These are phyloP conservation scores for Agonopterix alstromeriana DNA, from an alignment of 2,888 invertebrate species.

Conservation along the genomic window DNA sequence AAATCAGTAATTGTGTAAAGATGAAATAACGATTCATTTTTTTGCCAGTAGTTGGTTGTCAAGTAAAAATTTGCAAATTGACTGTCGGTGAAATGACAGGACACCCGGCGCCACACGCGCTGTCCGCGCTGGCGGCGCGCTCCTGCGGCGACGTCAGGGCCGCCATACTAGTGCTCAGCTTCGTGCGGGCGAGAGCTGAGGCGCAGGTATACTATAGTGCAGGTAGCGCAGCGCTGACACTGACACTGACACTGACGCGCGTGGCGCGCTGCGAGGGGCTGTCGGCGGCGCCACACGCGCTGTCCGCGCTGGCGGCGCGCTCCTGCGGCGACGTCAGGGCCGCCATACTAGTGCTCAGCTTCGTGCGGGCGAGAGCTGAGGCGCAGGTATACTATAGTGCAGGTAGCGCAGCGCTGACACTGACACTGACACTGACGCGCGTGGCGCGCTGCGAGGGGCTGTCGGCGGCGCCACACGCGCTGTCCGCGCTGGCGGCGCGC, in stretches of 20 bases:
- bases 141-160: slow-evolving; percentile 93
- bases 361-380: slow-evolving; percentile 58
- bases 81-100: too few species aligned
- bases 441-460: slow-evolving; percentile 83
- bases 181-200: slow-evolving; percentile 58
- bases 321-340: slow-evolving; percentile 93
- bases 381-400: slow-evolving; percentile 24
- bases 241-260: slow-evolving; percentile 80
- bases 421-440: slow-evolving; percentile 80
- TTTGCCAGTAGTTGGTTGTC: too few species aligned
- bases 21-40: too few species aligned
- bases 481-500: slow-evolving; percentile 88
- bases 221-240: too few species aligned
- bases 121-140: slow-evolving; percentile 88
- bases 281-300: slow-evolving; percentile 80
- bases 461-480: slow-evolving; percentile 80
- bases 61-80: too few species aligned
- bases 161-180: slow-evolving; percentile 93
- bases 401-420: too few species aligned
- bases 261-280: slow-evolving; percentile 83
- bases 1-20: too few species aligned
- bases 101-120: slow-evolving; percentile 82
- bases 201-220: slow-evolving; percentile 24
- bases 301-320: slow-evolving; percentile 88
- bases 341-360: slow-evolving; percentile 93